Evolutionary conservation across 2,797 vertebrate genomes (phyloP).

Genomic region (Hydrolagus colliei): DNA sequence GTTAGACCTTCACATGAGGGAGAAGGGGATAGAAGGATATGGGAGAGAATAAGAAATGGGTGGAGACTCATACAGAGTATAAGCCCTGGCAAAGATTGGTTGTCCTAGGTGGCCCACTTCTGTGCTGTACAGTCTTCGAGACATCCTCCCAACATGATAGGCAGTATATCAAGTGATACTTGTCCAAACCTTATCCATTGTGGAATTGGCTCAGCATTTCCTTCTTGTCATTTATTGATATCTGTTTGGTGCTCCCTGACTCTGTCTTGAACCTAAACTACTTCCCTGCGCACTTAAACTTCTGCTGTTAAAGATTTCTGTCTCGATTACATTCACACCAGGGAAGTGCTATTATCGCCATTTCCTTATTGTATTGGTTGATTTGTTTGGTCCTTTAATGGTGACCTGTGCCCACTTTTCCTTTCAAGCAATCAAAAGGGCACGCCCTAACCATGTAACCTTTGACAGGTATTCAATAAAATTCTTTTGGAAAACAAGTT

Average conservation of each 20-base stretch:
- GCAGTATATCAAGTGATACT: no score
- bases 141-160: no score
- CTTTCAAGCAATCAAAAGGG: constrained; percentile 49
- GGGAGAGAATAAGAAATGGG: no score
- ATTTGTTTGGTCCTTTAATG: constrained; percentile 37
- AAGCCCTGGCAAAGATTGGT: no score
- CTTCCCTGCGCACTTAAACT: background rate
- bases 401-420: constrained; percentile 55
- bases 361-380: constrained; percentile 21
- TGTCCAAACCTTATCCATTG: background rate
- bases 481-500: constrained; percentile 67
- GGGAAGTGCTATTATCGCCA: background rate
- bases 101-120: no score
- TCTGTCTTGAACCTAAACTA: background rate
- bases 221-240: no score
- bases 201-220: background rate
- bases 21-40: no score
- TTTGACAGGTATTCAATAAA: constrained; percentile 80
- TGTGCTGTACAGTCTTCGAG: no score
- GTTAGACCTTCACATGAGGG: no score
- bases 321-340: background rate
- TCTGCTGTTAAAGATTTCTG: background rate
- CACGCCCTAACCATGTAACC: constrained; percentile 66
- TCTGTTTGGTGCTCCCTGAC: background rate
- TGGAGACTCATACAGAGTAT: no score